phyloP scores from a whole-genome alignment of 2,888 invertebrate genomes.

The Trichopoda pennipes region DNA sequence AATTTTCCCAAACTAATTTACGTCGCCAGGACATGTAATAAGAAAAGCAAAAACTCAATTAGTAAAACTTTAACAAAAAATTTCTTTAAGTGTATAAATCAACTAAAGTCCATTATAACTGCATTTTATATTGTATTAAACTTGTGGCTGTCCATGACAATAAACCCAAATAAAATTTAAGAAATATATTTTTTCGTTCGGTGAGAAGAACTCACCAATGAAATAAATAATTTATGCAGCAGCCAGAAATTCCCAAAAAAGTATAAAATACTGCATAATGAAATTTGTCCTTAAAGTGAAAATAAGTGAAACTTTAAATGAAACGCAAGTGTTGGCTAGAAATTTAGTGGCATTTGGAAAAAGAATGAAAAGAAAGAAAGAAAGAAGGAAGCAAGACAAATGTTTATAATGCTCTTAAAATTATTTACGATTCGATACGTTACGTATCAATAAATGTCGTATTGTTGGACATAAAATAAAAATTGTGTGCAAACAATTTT shows the following conservation, averaged over 20 bases:
- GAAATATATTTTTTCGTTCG: neutral
- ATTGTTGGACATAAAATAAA: neutral
- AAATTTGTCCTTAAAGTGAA: constrained; percentile 2
- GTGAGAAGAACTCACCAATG: too few relatives aligned
- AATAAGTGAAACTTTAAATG: constrained; percentile 4
- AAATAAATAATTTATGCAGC: constrained; percentile 45
- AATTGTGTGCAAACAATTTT: constrained; percentile 35
- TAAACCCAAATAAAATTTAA: constrained; percentile 36
- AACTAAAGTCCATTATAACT: constrained; percentile 10
- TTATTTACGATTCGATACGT: constrained; percentile 34
- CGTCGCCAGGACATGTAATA: too few relatives aligned
- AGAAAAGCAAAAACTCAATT: too few relatives aligned
- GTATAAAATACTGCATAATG: constrained; percentile 24
- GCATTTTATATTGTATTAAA: constrained; percentile 32
- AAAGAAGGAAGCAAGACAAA: constrained; percentile 11
- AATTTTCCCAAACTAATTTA: too few relatives aligned
- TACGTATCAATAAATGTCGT: constrained; percentile 51
- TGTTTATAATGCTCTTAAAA: constrained; percentile 47
- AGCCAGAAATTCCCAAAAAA: neutral
- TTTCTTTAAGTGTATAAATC: constrained; percentile 13
- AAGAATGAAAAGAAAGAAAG: too few relatives aligned
- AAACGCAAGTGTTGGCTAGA: constrained; percentile 7
- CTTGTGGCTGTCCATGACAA: constrained; percentile 38
- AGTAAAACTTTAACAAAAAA: neutral
- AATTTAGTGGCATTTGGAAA: neutral